Conservation (phyloP, 35 echinoderm and acorn worm species). For the Apostichopus californicus region DNA sequence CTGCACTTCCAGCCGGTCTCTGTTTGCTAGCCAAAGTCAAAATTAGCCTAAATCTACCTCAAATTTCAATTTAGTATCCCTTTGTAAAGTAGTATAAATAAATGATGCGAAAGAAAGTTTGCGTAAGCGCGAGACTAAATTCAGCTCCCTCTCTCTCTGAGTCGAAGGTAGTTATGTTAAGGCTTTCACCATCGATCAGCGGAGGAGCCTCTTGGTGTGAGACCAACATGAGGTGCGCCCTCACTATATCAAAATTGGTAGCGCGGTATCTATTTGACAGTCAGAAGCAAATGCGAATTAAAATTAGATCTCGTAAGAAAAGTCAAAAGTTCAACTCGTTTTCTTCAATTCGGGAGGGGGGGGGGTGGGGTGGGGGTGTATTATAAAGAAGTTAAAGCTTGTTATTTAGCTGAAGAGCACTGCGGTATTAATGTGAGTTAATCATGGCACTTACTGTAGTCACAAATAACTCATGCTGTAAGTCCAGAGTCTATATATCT, state of each 20-base stretch:
- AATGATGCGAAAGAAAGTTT: slow-evolving; percentile 38
- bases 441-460: too few species aligned
- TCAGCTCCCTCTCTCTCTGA: background rate
- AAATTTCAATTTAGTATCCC: slow-evolving; percentile 10
- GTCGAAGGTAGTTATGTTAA: background rate
- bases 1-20: background rate
- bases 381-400: too few species aligned
- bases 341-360: too few species aligned
- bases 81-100: background rate
- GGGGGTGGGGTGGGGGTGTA: too few species aligned
- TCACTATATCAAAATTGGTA: background rate
- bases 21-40: background rate
- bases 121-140: background rate
- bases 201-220: background rate
- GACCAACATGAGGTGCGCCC: background rate
- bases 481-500: too few species aligned
- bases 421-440: too few species aligned
- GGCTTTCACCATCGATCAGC: background rate
- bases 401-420: too few species aligned
- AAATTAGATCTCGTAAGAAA: too few species aligned
- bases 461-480: too few species aligned
- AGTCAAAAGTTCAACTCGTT: too few species aligned
- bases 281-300: too few species aligned
- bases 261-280: too few species aligned
- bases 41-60: slow-evolving; percentile 36